Evolutionary conservation across 2,888 invertebrate genomes (phyloP).

Genomic region (Drosophila subquinaria): DNA sequence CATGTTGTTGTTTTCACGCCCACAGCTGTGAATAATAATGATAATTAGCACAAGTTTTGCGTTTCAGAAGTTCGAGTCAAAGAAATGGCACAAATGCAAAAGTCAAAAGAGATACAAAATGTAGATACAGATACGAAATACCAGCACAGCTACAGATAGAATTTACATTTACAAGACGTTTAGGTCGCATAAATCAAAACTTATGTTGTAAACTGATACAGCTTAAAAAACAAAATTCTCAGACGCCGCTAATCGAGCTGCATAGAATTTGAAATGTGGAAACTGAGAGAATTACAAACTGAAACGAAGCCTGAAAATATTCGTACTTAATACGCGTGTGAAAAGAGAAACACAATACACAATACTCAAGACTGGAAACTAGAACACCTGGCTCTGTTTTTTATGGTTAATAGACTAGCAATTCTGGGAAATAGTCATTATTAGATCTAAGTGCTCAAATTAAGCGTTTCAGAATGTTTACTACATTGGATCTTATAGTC

Average conservation of each 20-base stretch:
- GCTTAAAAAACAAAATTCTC: constrained; percentile 44
- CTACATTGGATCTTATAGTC: not conserved
- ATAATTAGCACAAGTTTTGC: constrained; percentile 63
- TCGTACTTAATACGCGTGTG: constrained; percentile 51
- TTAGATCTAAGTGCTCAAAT: not conserved
- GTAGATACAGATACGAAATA: constrained; percentile 11
- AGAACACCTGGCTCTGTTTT: constrained; percentile 24
- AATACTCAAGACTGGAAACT: constrained; percentile 22
- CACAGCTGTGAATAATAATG: constrained; percentile 44
- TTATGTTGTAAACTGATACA: constrained; percentile 40
- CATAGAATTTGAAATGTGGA: constrained; percentile 1
- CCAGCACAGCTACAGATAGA: constrained; percentile 13
- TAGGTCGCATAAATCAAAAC: constrained; percentile 34
- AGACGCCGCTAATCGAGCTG: constrained; percentile 33
- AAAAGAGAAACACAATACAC: constrained; percentile 35
- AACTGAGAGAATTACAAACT: constrained; percentile 16
- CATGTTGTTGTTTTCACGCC: constrained; percentile 43
- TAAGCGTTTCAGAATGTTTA: not conserved
- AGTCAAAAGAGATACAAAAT: constrained; percentile 26
- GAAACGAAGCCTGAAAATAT: constrained; percentile 19
- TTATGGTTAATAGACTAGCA: constrained; percentile 12
- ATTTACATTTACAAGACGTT: constrained; percentile 11
- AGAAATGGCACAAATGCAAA: constrained; percentile 50
- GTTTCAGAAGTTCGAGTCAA: constrained; percentile 21
- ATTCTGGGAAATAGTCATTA: constrained; percentile 1